Conservation (phyloP, 2,113 vertebrate species). For the Neolamprologus sp. region DNA sequence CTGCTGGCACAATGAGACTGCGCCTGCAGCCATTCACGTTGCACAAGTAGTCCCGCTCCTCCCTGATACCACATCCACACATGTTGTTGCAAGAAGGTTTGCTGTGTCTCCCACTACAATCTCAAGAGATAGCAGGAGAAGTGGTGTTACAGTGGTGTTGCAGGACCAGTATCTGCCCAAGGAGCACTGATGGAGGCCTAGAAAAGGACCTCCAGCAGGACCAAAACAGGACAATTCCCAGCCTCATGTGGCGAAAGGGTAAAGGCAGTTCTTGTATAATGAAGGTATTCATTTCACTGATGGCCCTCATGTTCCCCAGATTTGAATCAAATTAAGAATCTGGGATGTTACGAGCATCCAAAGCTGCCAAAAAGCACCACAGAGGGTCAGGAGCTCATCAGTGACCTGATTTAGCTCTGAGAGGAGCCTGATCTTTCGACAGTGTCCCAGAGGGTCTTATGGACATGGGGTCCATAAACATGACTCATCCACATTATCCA, state of each 20-base stretch:
- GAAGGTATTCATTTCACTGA: background rate
- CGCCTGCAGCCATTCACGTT: background rate
- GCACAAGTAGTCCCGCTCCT: background rate
- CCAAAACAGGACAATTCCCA: background rate
- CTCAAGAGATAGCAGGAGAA: background rate
- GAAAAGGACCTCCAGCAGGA: background rate
- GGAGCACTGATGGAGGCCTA: background rate
- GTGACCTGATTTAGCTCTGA: background rate
- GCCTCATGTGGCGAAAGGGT: background rate
- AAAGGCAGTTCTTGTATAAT: background rate
- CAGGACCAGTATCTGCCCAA: background rate
- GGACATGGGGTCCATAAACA: background rate
- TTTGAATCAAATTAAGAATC: background rate
- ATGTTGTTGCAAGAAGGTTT: background rate
- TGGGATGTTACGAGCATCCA: background rate
- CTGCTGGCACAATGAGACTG: background rate
- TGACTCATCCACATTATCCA: background rate
- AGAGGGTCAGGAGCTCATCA: accelerated
- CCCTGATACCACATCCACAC: background rate
- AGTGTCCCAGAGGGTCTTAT: background rate
- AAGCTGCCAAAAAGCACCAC: background rate
- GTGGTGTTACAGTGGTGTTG: background rate
- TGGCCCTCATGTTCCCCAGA: background rate
- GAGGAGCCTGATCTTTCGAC: accelerated
- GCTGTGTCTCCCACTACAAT: background rate